Base-by-base conservation (phyloP, 2,888 invertebrate genomes). In the Drosophila antonietae region DNA sequence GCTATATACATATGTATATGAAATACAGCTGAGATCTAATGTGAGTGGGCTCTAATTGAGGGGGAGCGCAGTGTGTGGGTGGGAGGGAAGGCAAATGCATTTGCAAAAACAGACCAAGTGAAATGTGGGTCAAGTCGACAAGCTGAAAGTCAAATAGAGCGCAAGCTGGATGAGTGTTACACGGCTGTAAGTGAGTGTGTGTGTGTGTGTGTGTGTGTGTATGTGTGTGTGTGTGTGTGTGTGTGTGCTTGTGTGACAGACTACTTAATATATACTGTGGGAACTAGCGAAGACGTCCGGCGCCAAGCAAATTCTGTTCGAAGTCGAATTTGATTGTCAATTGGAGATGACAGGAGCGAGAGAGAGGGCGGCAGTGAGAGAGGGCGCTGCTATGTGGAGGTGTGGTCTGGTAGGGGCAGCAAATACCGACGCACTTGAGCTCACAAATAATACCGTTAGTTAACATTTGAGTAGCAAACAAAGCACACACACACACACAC, bases 361-460 rank as follows among this genome's bases (percentile, higher is more conserved):
- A 28, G 23, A 28, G 28, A 28, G 10, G 5, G 12, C 8, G 46
- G 2, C 7, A 6, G 10, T 8, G 44, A 15, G 12, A 8, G 28
- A 28, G 47, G 4, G 3, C 3, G 47, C 6, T 37, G 15, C 15
- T 23, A 23, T 23, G 7, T 46, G 31, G 14, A 31, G 43, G 44
- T 28, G 9, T 47, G 47, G 35, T 39, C 9, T 3, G 10, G 44
- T 41, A 10, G 37, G 52, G 41, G 44, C 14, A 37, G 41, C 58
- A 39, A 44, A 61, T 53, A 57, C 46, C 53, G 55, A 55, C 60
- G 58, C 72, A 83, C 78, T 83, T 81, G 74, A 75, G 84, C 72
- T 70, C 51, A 71, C 77, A 77, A 81, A 87, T 81, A 84, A 89
- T 89, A 78, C 84, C 75, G 73, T 81, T 81, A 89, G 88, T 87